phyloP scores from a whole-genome alignment of 2,113 vertebrate genomes.

The Oncorhynchus gorbuscha region DNA sequence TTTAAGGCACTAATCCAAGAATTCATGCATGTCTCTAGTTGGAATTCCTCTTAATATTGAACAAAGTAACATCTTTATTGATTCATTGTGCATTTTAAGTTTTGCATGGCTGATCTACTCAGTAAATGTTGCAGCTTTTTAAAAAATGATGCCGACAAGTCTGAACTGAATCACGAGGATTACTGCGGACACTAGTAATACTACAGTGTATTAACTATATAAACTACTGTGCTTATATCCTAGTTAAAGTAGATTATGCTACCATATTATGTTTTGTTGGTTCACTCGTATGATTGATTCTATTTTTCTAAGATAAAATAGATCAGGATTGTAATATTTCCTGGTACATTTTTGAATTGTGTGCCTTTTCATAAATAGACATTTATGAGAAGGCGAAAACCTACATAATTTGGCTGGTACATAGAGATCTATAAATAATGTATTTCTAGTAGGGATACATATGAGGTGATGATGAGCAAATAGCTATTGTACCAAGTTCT shows the following conservation, averaged over 20 bases:
- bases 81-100: slow-evolving; percentile 5
- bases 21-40: slow-evolving; percentile 9
- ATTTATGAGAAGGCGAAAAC: slow-evolving; percentile 76
- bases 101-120: neutral
- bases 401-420: slow-evolving; percentile 38
- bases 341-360: slow-evolving; percentile 50
- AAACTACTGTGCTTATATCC: slow-evolving; percentile 9
- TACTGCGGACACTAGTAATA: neutral
- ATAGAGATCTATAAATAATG: slow-evolving; percentile 39
- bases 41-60: slow-evolving; percentile 1
- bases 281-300: slow-evolving; percentile 23
- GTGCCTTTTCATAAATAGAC: slow-evolving; percentile 78
- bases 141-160: neutral
- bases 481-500: slow-evolving; percentile 30
- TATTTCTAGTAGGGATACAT: slow-evolving; percentile 31
- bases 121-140: neutral
- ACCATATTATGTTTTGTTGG: slow-evolving; percentile 17
- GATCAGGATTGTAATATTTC: slow-evolving; percentile 40
- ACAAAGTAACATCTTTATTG: neutral
- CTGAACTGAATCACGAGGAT: neutral
- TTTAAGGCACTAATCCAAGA: slow-evolving; percentile 7
- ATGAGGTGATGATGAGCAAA: slow-evolving; percentile 44
- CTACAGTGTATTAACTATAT: neutral
- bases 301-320: slow-evolving; percentile 44
- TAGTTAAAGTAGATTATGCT: slow-evolving; percentile 22